Conservation (phyloP, 2,888 invertebrate species). For the Coenonympha arcania region DNA sequence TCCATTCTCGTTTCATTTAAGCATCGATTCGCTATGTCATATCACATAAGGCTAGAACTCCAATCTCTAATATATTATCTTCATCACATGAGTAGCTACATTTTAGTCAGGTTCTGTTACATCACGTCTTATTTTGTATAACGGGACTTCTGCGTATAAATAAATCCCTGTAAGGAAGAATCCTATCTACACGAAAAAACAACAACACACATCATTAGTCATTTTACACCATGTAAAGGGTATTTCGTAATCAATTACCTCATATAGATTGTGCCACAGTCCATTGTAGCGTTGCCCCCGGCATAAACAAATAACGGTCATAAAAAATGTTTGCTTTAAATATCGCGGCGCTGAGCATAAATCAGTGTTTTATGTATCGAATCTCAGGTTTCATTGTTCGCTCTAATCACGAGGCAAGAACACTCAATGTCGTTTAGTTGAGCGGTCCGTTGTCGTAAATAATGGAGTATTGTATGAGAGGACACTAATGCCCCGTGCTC, state of each 20-base stretch:
- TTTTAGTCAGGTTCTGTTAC: no score
- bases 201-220: neutral
- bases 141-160: no score
- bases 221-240: neutral
- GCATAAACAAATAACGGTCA: constrained; percentile 15
- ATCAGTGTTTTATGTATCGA: constrained; percentile 34
- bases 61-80: no score
- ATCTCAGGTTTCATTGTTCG: constrained; percentile 46
- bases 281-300: constrained; percentile 14
- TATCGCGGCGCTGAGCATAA: constrained; percentile 20
- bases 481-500: constrained; percentile 45
- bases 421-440: constrained; percentile 57
- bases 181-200: no score
- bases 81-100: no score
- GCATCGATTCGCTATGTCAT: no score
- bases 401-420: constrained; percentile 45
- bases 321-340: constrained; percentile 20
- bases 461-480: constrained; percentile 62
- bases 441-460: constrained; percentile 58
- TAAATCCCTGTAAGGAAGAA: no score
- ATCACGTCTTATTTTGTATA: no score
- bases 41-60: no score
- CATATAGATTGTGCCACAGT: constrained; percentile 12
- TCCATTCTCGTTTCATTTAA: no score
- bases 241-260: constrained; percentile 16